phyloP scores from a whole-genome alignment of 2,113 vertebrate genomes.

The Capra hircus region DNA sequence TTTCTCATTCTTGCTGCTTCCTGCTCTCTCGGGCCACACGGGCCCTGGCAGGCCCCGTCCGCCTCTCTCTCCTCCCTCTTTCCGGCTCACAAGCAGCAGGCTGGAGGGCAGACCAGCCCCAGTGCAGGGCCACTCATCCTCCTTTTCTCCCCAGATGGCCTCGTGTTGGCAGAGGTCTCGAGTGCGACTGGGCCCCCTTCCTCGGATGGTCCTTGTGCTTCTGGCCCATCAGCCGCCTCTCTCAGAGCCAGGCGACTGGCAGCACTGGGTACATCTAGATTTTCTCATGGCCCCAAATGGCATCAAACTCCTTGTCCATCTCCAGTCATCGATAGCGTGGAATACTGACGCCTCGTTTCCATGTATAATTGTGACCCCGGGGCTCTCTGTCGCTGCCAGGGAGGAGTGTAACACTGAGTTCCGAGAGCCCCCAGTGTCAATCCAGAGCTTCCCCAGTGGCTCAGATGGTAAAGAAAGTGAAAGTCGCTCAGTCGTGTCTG shows the following conservation, averaged over 20 bases:
- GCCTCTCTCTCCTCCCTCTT: not conserved
- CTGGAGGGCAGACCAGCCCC: not conserved
- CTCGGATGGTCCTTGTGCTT: not conserved
- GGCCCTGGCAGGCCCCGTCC: not conserved
- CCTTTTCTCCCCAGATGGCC: not conserved
- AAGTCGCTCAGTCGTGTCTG: not conserved
- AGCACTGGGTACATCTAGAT: not conserved
- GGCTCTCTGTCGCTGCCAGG: not conserved
- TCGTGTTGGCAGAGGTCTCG: not conserved
- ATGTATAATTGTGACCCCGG: not conserved
- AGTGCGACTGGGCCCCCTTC: not conserved
- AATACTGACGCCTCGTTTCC: rapidly evolving
- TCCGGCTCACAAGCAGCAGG: not conserved
- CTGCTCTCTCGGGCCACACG: not conserved
- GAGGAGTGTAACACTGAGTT: not conserved
- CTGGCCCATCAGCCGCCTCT: not conserved
- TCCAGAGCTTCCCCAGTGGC: not conserved
- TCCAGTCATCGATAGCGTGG: too few species aligned
- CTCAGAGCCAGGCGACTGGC: not conserved
- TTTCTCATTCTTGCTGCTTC: not conserved
- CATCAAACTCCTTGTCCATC: not conserved
- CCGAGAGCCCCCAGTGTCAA: not conserved
- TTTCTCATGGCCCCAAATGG: not conserved
- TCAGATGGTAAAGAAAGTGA: not conserved
- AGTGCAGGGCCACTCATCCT: not conserved